Conservation (phyloP, 2,113 vertebrate species). For the Pygoscelis antarcticus region DNA sequence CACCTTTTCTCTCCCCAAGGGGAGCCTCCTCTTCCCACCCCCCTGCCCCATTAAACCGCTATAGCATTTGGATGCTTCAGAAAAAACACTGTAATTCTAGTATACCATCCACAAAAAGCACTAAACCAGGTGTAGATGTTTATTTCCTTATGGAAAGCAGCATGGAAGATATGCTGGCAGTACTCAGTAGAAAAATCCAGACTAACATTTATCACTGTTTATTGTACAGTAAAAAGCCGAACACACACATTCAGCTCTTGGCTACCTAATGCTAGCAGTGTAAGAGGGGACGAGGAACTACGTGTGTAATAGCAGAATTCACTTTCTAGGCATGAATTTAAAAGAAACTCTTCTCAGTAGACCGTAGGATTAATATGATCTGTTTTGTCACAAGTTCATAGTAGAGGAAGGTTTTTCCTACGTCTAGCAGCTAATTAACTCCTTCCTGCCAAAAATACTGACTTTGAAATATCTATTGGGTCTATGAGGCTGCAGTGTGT, state of each 20-base stretch:
- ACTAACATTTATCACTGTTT: not conserved
- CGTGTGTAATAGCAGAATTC: rapidly evolving
- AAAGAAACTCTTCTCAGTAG: not conserved
- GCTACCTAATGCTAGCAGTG: not conserved
- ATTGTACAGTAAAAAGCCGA: not conserved
- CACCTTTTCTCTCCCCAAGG: not conserved
- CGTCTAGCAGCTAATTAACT: not conserved
- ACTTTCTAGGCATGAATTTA: not conserved
- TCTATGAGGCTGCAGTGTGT: not conserved
- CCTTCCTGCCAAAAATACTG: not conserved
- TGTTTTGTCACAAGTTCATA: not conserved
- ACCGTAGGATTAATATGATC: not conserved
- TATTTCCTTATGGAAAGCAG: not conserved
- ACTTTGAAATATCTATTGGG: not conserved
- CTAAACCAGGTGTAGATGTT: not conserved
- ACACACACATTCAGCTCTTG: not conserved
- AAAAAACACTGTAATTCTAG: not conserved
- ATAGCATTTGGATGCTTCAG: not conserved
- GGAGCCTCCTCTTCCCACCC: not conserved
- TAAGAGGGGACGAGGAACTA: not conserved
- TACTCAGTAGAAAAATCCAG: not conserved
- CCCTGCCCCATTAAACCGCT: not conserved
- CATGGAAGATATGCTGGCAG: not conserved
- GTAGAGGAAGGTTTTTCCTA: not conserved
- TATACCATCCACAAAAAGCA: not conserved